Conservation (phyloP, 2,888 invertebrate species). For the Marronus borbonicus region DNA sequence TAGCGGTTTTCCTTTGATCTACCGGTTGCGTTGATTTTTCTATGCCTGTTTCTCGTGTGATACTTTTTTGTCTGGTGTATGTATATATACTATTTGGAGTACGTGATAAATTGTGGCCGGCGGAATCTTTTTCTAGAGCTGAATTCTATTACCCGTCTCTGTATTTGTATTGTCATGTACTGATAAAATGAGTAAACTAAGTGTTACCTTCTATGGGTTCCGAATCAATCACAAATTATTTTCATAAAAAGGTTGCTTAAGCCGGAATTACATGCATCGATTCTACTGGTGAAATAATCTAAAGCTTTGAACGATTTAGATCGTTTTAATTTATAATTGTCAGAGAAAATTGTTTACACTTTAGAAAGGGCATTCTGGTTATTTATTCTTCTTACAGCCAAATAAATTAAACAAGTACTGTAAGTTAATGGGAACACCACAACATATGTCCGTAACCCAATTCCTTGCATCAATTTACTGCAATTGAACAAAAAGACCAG, state of each 20-base stretch:
- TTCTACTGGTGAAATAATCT: too few species aligned
- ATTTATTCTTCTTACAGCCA: too few species aligned
- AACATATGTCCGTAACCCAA: too few species aligned
- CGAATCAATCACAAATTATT: background rate
- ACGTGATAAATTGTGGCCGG: slow-evolving; percentile 45
- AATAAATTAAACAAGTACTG: too few species aligned
- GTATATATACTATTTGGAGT: slow-evolving; percentile 36
- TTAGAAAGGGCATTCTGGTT: too few species aligned
- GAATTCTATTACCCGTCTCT: slow-evolving; percentile 21
- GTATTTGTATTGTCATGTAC: slow-evolving; percentile 35
- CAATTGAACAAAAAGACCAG: background rate
- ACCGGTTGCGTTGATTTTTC: slow-evolving; percentile 46
- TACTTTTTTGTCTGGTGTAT: slow-evolving; percentile 29
- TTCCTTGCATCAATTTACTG: background rate
- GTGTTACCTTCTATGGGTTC: background rate
- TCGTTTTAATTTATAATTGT: too few species aligned
- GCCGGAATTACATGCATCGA: too few species aligned
- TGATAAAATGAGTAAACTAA: slow-evolving; percentile 39
- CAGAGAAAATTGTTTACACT: too few species aligned
- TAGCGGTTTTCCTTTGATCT: slow-evolving; percentile 43
- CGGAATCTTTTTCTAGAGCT: slow-evolving; percentile 16
- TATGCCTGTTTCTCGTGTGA: slow-evolving; percentile 31
- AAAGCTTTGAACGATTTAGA: too few species aligned
- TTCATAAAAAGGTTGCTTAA: too few species aligned
- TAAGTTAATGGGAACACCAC: too few species aligned